Evolutionary conservation across 2,888 invertebrate genomes (phyloP).

Genomic region (Fabriciana adippe): DNA sequence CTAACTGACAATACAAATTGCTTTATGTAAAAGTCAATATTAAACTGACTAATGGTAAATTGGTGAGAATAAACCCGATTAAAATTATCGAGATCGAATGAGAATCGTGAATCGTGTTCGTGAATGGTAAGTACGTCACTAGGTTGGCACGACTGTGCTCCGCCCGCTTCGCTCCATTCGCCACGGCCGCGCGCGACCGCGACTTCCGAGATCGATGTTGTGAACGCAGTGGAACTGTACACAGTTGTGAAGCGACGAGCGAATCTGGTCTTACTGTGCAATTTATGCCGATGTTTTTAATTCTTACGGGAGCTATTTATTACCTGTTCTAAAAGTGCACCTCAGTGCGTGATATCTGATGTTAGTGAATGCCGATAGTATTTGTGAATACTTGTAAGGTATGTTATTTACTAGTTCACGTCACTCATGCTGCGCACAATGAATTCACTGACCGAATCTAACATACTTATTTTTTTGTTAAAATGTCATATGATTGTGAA

Average conservation of each 20-base stretch:
- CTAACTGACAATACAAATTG: constrained; percentile 12
- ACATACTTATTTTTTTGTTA: constrained; percentile 35
- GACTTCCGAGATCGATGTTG: constrained; percentile 65
- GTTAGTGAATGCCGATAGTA: constrained; percentile 47
- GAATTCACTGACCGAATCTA: constrained; percentile 52
- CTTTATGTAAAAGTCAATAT: neutral
- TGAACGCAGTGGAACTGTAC: constrained; percentile 52
- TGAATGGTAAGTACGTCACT: constrained; percentile 43
- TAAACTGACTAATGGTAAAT: constrained; percentile 8
- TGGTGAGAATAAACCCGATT: constrained; percentile 24
- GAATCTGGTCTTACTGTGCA: constrained; percentile 58
- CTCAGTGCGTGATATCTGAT: constrained; percentile 39
- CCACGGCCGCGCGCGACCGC: constrained; percentile 50
- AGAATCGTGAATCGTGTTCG: constrained; percentile 39
- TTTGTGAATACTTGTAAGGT: constrained; percentile 59
- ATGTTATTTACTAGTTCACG: constrained; percentile 67
- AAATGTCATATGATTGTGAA: neutral
- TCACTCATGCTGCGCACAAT: constrained; percentile 59
- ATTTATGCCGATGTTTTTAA: constrained; percentile 62
- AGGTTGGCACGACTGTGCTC: constrained; percentile 46
- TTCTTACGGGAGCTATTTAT: constrained; percentile 45
- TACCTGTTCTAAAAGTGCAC: constrained; percentile 45
- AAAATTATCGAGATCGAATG: constrained; percentile 37
- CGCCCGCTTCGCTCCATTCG: constrained; percentile 49
- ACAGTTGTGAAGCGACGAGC: constrained; percentile 65